Base-by-base conservation (phyloP, 2,888 invertebrate species). In the Macaria liturata region DNA sequence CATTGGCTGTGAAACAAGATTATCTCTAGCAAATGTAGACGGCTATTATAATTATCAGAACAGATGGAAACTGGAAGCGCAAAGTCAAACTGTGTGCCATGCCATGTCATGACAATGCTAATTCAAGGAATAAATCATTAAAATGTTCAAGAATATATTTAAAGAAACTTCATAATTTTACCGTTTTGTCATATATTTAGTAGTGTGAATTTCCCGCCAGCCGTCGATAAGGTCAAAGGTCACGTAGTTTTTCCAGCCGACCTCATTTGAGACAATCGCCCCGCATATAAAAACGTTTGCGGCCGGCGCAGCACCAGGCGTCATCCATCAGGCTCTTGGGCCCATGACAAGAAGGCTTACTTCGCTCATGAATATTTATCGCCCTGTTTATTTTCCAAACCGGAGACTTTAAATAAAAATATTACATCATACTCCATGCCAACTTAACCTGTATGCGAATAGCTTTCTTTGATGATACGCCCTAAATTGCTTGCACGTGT, bases 291-390 rank as follows among this genome's bases (percentile, higher is more conserved):
- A 47, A 51, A 54, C 52, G 60, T 56, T 54, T 46, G 78, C 74
- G 74, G 76, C 70, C 74, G 67, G 72, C 67, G 72, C 72, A 75
- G 77, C 77, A 77, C 77, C 76, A 74, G 76, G 70, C 71, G 72
- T 84, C 81, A 90, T 90, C 88, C 84, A 88, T 89, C 90, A 90
- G 78, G 78, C 79, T 83, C 80, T 79, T 81, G 78, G 84, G 81
- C 77, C 84, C 84, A 84, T 83, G 86, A 88, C 88, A 87, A 86
- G 84, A 83, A 84, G 86, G 86, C 86, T 86, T 86, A 85, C 83
- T 80, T 76, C 72, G 68, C 78, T 87, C 79, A 88, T 90, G 87
- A 86, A 88, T 88, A 89, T 89, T 88, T 86, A 88, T 84, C 76
- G 70, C 75, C 65, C 71, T 82, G 82, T 83, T 83, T 86, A 85